These are phyloP conservation scores for Parascotia fuliginaria DNA, from an alignment of 2,888 invertebrate genomes.

Conservation along the genomic window DNA sequence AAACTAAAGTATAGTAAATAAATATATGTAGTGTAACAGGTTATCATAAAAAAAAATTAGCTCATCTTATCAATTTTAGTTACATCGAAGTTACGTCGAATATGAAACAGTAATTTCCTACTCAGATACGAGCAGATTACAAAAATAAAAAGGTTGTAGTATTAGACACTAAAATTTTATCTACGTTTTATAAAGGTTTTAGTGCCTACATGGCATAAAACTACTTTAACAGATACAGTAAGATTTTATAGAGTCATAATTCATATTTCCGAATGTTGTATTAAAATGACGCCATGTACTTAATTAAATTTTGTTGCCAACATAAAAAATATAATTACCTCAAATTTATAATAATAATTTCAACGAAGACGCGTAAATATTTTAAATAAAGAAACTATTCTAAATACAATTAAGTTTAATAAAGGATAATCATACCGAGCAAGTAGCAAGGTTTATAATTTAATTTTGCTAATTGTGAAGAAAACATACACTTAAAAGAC, in stretches of 20 bases:
- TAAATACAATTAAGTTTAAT: not conserved
- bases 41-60: not conserved
- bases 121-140: not conserved
- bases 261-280: not conserved
- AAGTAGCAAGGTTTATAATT: too few species aligned
- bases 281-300: not conserved
- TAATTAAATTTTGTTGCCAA: not conserved
- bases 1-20: too few species aligned
- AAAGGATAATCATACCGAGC: not conserved
- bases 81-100: not conserved
- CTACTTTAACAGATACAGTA: slow-evolving; percentile 1
- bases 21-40: too few species aligned
- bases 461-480: too few species aligned
- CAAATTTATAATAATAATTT: not conserved
- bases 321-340: not conserved
- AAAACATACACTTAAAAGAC: too few species aligned
- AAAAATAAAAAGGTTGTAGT: not conserved
- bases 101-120: not conserved
- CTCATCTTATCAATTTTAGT: not conserved
- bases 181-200: slow-evolving; percentile 18
- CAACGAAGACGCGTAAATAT: too few species aligned
- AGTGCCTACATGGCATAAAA: not conserved
- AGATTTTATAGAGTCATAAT: not conserved
- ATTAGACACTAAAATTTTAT: slow-evolving; percentile 20
- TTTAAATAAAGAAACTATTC: too few species aligned